These are phyloP conservation scores for Rhopilema esculentum DNA, from an alignment of 30 jellyfish, hydroid and myxozoan species.

Conservation along the genomic window DNA sequence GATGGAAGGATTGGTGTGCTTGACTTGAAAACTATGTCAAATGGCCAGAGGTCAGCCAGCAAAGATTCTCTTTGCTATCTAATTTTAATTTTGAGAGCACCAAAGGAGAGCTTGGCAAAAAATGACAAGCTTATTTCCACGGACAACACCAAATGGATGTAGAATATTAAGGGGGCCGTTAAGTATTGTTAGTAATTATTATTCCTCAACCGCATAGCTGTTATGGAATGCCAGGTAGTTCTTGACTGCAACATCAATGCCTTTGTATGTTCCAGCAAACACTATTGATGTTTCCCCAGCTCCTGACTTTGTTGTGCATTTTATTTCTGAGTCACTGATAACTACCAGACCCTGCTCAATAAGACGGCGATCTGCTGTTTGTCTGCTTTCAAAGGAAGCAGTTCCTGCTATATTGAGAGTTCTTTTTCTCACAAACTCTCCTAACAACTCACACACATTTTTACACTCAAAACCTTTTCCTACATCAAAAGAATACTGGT, in stretches of 20 bases:
- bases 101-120: constrained; percentile 20
- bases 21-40: constrained; percentile 4
- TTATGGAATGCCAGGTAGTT: constrained; percentile 11
- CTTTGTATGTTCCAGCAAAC: constrained; percentile 10
- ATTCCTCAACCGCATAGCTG: constrained; percentile 23
- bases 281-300: constrained; percentile 30
- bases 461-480: constrained; percentile 26
- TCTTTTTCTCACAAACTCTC: constrained; percentile 37
- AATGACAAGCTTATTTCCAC: constrained; percentile 18
- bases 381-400: constrained; percentile 34
- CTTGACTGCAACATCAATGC: constrained; percentile 17
- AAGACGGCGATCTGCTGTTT: constrained; percentile 19
- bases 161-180: constrained; percentile 40
- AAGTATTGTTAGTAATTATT: constrained; percentile 15
- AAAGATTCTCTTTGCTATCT: constrained; percentile 24
- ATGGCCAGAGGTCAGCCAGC: constrained; percentile 9
- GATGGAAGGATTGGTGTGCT: neutral
- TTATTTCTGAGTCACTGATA: constrained; percentile 10
- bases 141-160: constrained; percentile 39
- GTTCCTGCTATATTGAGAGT: constrained; percentile 28
- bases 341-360: constrained; percentile 27
- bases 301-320: constrained; percentile 22
- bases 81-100: neutral
- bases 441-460: constrained; percentile 19
- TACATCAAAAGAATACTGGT: constrained; percentile 7